Conservation (phyloP, 2,797 vertebrate genomes). For the Alfaro cultratus region DNA sequence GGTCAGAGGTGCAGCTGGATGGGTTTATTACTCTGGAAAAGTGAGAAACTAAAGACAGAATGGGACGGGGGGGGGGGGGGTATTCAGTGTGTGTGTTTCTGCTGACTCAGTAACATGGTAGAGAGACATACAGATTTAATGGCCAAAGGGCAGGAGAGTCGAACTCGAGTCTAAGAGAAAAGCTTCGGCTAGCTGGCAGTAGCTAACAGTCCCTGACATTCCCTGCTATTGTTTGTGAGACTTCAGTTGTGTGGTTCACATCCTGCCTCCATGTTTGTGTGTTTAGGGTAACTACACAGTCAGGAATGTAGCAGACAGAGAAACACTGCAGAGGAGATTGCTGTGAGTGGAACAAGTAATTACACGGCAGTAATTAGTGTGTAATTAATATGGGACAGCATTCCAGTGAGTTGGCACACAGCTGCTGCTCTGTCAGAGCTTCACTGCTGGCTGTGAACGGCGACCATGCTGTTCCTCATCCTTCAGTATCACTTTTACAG, state of each 20-base stretch:
- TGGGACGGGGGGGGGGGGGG: too few species aligned
- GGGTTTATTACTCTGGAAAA: neutral
- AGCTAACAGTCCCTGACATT: neutral
- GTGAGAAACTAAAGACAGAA: neutral
- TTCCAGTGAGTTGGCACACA: slow-evolving; percentile 21
- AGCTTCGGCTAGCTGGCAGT: slow-evolving; percentile 3
- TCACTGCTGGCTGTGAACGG: neutral
- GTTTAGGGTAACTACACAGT: slow-evolving; percentile 43
- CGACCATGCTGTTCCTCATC: neutral
- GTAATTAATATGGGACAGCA: slow-evolving; percentile 49
- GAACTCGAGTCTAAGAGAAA: slow-evolving; percentile 23
- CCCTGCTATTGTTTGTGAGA: neutral
- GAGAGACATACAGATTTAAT: slow-evolving; percentile 75
- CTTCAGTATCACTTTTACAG: neutral
- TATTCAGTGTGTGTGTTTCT: slow-evolving; percentile 51
- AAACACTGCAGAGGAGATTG: slow-evolving; percentile 30
- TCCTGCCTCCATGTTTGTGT: slow-evolving; percentile 30
- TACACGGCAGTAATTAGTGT: slow-evolving; percentile 50
- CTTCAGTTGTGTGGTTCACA: slow-evolving; percentile 58
- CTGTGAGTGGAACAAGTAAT: slow-evolving; percentile 42
- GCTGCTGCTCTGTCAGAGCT: slow-evolving; percentile 25
- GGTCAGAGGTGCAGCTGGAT: neutral
- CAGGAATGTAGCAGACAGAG: slow-evolving; percentile 54
- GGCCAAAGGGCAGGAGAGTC: slow-evolving; percentile 43
- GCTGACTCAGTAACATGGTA: slow-evolving; percentile 76